These are phyloP conservation scores for Chrosomus eos DNA, from an alignment of 2,797 vertebrate species.

Conservation along the genomic window DNA sequence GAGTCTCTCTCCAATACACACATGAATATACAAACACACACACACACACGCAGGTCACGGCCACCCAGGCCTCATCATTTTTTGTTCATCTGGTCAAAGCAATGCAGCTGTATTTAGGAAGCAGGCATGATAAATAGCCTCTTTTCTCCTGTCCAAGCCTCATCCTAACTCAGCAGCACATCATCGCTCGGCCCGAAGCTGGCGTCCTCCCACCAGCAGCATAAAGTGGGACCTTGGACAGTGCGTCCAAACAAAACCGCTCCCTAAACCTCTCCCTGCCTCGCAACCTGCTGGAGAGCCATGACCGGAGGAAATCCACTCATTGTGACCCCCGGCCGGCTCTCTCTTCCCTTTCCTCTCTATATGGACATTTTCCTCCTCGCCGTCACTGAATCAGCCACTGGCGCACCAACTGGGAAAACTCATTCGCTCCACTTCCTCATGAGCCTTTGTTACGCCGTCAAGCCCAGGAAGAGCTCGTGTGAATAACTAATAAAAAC, in stretches of 20 bases:
- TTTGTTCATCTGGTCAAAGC: conserved; percentile 36
- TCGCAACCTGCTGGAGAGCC: conserved; percentile 43
- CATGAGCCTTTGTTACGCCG: conserved; percentile 3
- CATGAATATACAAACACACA: conserved; percentile 24
- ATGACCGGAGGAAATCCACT: conserved; percentile 68
- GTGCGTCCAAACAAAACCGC: conserved; percentile 54
- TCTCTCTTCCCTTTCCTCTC: conserved; percentile 56
- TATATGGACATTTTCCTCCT: conserved; percentile 67
- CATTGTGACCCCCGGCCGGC: conserved; percentile 62
- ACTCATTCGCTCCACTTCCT: conserved; percentile 38
- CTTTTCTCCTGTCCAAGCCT: conserved; percentile 28
- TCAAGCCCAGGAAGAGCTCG: not conserved
- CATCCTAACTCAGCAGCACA: conserved; percentile 52
- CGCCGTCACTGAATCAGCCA: conserved; percentile 27
- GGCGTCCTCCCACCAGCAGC: conserved; percentile 51
- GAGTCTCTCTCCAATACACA: conserved; percentile 31
- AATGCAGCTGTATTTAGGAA: conserved; percentile 56
- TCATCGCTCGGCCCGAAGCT: conserved; percentile 41
- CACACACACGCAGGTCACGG: conserved; percentile 19
- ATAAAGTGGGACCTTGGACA: conserved; percentile 52
- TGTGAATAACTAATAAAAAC: conserved; percentile 4
- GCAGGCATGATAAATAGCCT: conserved; percentile 34
- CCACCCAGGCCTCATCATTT: conserved; percentile 35
- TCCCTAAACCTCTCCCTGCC: conserved; percentile 48
- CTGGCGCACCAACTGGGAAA: conserved; percentile 18